Conservation (phyloP, 2,113 vertebrate species). For the Ellobius talpinus region DNA sequence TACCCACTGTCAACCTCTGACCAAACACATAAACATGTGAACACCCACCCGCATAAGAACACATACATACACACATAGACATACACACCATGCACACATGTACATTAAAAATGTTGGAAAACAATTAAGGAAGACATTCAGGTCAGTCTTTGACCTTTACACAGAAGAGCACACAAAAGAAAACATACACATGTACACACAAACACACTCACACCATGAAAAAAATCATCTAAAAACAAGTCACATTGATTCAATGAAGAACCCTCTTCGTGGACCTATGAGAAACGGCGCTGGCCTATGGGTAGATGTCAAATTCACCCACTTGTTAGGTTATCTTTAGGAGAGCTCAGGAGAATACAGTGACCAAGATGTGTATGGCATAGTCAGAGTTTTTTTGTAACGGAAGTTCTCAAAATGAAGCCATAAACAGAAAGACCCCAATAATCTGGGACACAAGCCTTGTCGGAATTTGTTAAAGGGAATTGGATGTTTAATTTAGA, state of each 20-base stretch:
- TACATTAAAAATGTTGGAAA: background rate
- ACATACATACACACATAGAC: background rate
- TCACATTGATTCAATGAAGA: background rate
- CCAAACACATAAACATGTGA: background rate
- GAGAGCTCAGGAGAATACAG: too few relatives aligned
- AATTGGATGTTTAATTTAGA: background rate
- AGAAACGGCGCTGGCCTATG: background rate
- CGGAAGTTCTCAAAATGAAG: background rate
- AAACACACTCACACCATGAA: background rate
- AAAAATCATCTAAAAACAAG: background rate
- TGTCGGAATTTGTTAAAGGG: background rate
- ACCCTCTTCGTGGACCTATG: background rate
- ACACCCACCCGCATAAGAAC: too few relatives aligned
- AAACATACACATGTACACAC: background rate
- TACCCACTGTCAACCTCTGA: background rate
- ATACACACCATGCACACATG: background rate
- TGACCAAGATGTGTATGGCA: accelerated
- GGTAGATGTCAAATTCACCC: background rate
- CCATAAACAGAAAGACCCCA: accelerated
- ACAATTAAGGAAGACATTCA: background rate
- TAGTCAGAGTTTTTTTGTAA: background rate
- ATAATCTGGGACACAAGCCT: background rate
- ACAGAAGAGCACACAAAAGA: background rate
- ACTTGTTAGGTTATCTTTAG: background rate
- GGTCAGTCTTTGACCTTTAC: background rate